These are phyloP conservation scores for Xiphophorus hellerii DNA, from an alignment of 2,113 vertebrate species.

Conservation along the genomic window DNA sequence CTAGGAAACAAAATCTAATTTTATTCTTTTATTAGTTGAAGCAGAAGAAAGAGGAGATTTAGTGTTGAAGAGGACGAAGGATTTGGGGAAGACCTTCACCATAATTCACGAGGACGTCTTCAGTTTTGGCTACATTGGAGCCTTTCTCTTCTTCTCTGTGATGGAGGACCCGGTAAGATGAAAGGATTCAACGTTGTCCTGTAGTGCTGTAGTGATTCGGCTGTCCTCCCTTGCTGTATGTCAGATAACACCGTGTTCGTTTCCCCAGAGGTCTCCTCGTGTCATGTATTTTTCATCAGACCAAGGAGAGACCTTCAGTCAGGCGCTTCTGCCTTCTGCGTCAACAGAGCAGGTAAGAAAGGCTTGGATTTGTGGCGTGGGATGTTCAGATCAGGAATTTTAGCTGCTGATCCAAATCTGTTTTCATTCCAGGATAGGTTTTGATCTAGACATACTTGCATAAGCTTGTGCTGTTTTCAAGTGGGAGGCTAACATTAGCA, in stretches of 20 bases:
- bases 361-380: neutral
- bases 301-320: constrained; percentile 78
- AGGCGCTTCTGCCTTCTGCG: constrained; percentile 80
- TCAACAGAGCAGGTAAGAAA: constrained; percentile 80
- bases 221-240: neutral
- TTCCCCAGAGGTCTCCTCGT: constrained; percentile 77
- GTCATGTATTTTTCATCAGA: constrained; percentile 83
- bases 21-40: constrained; percentile 64
- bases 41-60: constrained; percentile 76
- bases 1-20: neutral
- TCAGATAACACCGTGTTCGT: neutral
- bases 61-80: constrained; percentile 75
- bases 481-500: neutral
- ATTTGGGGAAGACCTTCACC: constrained; percentile 78
- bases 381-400: neutral
- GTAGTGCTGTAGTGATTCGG: neutral
- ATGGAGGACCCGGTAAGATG: constrained; percentile 77
- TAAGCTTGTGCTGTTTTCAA: neutral
- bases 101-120: constrained; percentile 78
- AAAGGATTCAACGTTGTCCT: neutral
- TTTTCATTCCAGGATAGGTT: no score
- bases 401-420: neutral
- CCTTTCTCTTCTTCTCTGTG: constrained; percentile 83
- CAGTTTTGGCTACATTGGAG: constrained; percentile 82
- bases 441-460: neutral